Evolutionary conservation across 2,888 invertebrate genomes (phyloP), one percentile per base, ranked within the genome.

Genomic region (Apodemia zela): DNA sequence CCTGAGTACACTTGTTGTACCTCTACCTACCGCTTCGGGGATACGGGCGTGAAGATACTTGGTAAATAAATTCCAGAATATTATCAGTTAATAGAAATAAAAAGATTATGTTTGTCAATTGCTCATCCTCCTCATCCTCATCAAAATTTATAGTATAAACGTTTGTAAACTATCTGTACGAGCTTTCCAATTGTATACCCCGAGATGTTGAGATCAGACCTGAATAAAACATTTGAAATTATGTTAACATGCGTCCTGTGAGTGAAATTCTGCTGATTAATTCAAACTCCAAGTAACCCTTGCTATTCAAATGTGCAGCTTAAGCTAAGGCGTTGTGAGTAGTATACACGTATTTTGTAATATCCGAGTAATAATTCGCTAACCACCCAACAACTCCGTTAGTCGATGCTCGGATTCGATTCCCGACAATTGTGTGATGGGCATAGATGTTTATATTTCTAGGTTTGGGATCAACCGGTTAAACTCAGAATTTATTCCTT

Each of bases 221-320:
- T 70, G 71, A 71, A 71, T 71, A 70, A 71, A 67, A 70, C 70
- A 70, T 70, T 59, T 67, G 68, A 65, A 68, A 69, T 70, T 70
- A 69, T 67, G 71, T 70, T 71, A 70, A 71, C 68, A 68, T 64
- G 63, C 64, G 68, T 63, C 65, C 65, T 68, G 60, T 61, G 61
- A 54, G 54, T 15, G 66, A 66, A 68, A 61, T 65, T 64, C 59
- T 63, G 62, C 63, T 69, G 67, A 69, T 71, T 70, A 71, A 71
- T 71, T 71, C 71, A 70, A 68, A 67, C 62, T 33, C 60, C 62
- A 64, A 63, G 51, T 64, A 66, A 63, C 66, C 65, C 61, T 63
- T 51, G 62, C 60, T 47, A 59, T 61, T 35, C 42, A 29, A 54
- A 54, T 29, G 29, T n/a, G 15, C 54, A 21, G 29, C 58, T 51